phyloP scores from a whole-genome alignment of 2,797 vertebrate genomes.

The Numenius phaeopus region DNA sequence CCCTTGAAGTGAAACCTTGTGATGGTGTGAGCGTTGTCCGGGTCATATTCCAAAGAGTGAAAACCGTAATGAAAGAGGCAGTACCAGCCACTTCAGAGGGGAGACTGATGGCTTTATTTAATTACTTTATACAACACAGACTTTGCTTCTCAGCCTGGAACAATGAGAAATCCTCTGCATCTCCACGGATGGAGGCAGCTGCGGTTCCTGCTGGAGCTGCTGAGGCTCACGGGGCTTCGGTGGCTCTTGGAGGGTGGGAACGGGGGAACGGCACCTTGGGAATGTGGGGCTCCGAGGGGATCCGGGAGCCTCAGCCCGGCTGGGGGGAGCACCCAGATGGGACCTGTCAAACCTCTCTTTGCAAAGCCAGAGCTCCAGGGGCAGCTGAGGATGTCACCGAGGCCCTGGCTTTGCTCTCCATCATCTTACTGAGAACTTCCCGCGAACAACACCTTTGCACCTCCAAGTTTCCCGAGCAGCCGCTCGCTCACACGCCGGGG shows the following conservation, averaged over 20 bases:
- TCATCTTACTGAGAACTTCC: not conserved
- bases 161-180: not conserved
- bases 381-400: not conserved
- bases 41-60: not conserved
- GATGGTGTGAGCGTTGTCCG: not conserved
- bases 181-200: not conserved
- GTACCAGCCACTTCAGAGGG: not conserved
- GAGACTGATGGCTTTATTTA: not conserved
- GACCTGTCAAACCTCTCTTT: not conserved
- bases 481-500: rapidly evolving
- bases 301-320: not conserved
- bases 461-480: not conserved
- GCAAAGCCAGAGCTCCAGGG: not conserved
- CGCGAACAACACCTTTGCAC: not conserved
- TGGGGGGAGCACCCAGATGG: rapidly evolving
- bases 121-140: not conserved
- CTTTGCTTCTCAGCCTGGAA: not conserved
- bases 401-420: not conserved
- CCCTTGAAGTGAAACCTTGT: constrained; percentile 6
- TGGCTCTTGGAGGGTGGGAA: not conserved
- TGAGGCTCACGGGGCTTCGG: not conserved
- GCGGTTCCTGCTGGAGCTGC: not conserved
- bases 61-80: not conserved
- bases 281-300: not conserved
- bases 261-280: not conserved